Evolutionary conservation across 2,113 vertebrate genomes (phyloP).

Genomic region (Anser brachyrhynchus): DNA sequence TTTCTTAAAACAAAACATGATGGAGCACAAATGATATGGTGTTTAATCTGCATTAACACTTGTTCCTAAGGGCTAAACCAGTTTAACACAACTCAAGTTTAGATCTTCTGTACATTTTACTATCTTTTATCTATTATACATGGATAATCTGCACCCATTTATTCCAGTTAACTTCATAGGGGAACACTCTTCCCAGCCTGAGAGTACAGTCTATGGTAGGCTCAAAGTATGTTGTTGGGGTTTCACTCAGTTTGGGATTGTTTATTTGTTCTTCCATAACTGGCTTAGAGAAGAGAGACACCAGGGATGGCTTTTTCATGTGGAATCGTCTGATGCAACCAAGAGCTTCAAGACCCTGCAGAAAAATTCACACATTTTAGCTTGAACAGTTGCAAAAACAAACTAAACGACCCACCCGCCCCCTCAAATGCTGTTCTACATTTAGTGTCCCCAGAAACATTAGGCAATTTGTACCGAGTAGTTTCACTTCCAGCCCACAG

Average conservation of each 20-base stretch:
- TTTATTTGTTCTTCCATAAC: background rate
- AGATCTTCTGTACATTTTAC: constrained; percentile 4
- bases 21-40: background rate
- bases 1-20: background rate
- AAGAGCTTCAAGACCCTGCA: constrained; percentile 83
- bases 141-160: constrained; percentile 74
- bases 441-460: background rate
- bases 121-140: background rate
- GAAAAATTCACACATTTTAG: background rate
- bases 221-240: constrained; percentile 80
- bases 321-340: constrained; percentile 83
- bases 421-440: background rate
- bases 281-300: constrained; percentile 81
- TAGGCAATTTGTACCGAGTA: background rate
- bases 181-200: constrained; percentile 84
- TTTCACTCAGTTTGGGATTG: background rate
- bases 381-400: background rate
- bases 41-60: background rate
- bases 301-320: constrained; percentile 56
- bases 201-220: constrained; percentile 88
- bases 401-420: background rate
- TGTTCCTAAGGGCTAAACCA: background rate
- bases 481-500: background rate
- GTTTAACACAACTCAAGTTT: background rate
- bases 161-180: constrained; percentile 90